Conservation (phyloP, 2,797 vertebrate species). For the Sebastes vulpes region DNA sequence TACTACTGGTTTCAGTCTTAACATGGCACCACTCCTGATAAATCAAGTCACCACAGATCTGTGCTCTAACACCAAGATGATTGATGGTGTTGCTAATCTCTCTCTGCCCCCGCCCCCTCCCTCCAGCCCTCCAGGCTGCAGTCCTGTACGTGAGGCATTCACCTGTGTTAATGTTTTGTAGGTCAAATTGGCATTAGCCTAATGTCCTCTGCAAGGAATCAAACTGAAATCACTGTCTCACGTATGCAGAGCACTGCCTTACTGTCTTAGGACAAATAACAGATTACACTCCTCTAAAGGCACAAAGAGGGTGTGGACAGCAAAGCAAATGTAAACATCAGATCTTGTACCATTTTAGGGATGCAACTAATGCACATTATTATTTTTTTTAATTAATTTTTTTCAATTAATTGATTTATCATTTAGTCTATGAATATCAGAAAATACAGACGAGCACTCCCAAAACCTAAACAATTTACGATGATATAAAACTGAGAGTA, state of each 20-base stretch:
- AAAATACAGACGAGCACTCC: background rate
- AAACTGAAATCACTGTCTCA: background rate
- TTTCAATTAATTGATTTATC: background rate
- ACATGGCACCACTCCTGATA: background rate
- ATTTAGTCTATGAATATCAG: background rate
- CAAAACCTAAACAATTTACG: background rate
- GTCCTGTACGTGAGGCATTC: background rate
- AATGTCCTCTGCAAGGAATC: background rate
- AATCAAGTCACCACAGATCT: background rate
- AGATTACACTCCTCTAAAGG: background rate
- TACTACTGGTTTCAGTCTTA: background rate
- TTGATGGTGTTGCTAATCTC: constrained; percentile 30
- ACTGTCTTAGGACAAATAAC: background rate
- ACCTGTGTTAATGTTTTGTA: background rate
- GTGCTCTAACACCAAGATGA: background rate
- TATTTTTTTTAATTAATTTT: accelerated
- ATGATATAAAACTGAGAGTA: too few species aligned
- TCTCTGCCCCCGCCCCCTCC: too few species aligned
- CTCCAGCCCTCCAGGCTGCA: background rate
- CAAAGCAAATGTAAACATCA: background rate
- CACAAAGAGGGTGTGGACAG: background rate
- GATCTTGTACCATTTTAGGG: background rate
- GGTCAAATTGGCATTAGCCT: constrained; percentile 40
- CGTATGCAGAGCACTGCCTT: background rate
- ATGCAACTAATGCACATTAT: background rate